These are phyloP conservation scores for Hydrolagus affinis DNA, from an alignment of 2,113 vertebrate species.

Conservation along the genomic window DNA sequence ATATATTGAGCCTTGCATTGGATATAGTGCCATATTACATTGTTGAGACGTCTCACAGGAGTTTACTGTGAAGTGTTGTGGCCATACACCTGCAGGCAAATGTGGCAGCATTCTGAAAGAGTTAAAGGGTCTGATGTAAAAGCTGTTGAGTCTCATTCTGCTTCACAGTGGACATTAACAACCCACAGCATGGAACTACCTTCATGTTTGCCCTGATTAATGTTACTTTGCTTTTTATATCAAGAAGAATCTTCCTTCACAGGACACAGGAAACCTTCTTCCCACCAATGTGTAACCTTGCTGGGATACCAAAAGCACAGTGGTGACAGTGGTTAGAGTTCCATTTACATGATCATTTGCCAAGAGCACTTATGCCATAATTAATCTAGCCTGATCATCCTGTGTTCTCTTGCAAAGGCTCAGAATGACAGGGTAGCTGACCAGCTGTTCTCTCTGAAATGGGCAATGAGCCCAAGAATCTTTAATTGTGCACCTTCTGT, in stretches of 20 bases:
- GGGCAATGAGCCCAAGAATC: slow-evolving; percentile 30
- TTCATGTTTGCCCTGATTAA: not conserved
- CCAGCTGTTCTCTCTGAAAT: slow-evolving; percentile 29
- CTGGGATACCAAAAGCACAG: not conserved
- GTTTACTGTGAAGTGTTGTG: too few relatives aligned
- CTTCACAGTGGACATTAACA: not conserved
- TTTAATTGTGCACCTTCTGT: slow-evolving; percentile 33
- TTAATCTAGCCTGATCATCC: slow-evolving; percentile 23
- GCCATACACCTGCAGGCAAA: too few relatives aligned
- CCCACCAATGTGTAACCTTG: not conserved
- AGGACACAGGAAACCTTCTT: not conserved
- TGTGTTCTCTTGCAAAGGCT: slow-evolving; percentile 15
- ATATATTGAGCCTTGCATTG: too few relatives aligned
- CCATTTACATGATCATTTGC: slow-evolving; percentile 15
- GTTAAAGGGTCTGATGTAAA: too few relatives aligned
- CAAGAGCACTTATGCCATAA: slow-evolving; percentile 28
- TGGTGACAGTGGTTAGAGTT: not conserved
- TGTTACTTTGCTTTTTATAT: not conserved
- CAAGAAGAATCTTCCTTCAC: not conserved
- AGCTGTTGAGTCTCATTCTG: too few relatives aligned
- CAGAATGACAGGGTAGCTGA: slow-evolving; percentile 23
- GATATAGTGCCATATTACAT: too few relatives aligned
- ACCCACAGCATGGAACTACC: not conserved
- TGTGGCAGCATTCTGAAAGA: too few relatives aligned
- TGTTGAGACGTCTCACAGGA: too few relatives aligned